Base-by-base conservation (phyloP, 2,113 vertebrate genomes). In the Ceyx melanurus region DNA sequence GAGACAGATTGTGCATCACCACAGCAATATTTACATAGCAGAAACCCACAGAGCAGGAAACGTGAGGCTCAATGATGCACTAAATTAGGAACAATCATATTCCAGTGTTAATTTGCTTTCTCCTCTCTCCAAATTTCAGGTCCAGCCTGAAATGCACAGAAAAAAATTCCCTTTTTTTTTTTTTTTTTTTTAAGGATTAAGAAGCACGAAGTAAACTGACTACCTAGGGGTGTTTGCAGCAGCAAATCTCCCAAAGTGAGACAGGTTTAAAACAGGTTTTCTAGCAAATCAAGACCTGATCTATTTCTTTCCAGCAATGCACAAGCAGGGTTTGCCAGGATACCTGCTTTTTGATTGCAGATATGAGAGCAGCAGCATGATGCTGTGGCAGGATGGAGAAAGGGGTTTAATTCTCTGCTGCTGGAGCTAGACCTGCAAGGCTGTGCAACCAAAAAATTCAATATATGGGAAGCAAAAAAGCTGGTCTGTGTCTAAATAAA, bases 71-170 rank as follows among this genome's bases (percentile, higher is more conserved):
- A 99, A 98, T 98, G 98, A 99, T 98, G 99, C 99, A 99, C 98
- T 99, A 99, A 99, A 99, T 99, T 99, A 99, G 98, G 98, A 98
- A 99, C 98, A 98, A 99, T 98, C 98, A 97, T 98, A 98, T 98
- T 98, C 98, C 97, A 97, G 97, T 97, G 97, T 98, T 99, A 99
- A 99, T 99, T 99, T 98, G 98, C 97, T 98, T 96, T 96, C 93
- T 94, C 90, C 96, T 97, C 97, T 96, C 93, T 98, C 97, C 97
- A 98, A 97, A 97, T 97, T 96, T 96, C 96, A 96, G 94, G 96
- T 97, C 97, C 97, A 98, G 96, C 97, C 93, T 88, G 96, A 95
- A 96, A 96, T 82, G 92, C 94, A 94, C 87, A 96, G 88, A 95
- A 95, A 97, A 97, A 53, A 94, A 94, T 96, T 61, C 94, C 93